Evolutionary conservation across 2,888 invertebrate species (phyloP).

Genomic region (Polylopha cassiicola): DNA sequence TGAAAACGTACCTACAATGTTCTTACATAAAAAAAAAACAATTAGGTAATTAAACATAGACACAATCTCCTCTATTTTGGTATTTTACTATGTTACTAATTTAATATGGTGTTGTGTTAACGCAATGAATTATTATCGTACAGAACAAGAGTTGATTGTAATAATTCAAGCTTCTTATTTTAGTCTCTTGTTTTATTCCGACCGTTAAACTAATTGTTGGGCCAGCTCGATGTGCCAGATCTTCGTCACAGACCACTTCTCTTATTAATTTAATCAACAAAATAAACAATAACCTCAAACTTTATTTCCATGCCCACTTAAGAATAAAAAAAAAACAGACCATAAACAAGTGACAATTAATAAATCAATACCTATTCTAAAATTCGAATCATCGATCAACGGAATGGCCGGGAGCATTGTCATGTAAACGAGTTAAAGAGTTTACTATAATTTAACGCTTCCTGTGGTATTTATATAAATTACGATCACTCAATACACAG

Average conservation of each 20-base stretch:
- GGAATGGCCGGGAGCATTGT: background rate
- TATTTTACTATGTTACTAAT: background rate
- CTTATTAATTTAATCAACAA: slow-evolving; percentile 21
- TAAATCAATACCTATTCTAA: too few species aligned
- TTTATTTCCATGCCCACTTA: slow-evolving; percentile 3
- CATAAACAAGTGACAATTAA: too few species aligned
- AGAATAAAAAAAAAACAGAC: too few species aligned
- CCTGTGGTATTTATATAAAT: too few species aligned
- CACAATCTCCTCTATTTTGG: too few species aligned
- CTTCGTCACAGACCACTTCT: slow-evolving; percentile 10
- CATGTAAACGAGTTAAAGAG: slow-evolving; percentile 3
- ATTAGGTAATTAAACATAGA: too few species aligned
- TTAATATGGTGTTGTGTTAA: slow-evolving; percentile 19
- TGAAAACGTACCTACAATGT: too few species aligned
- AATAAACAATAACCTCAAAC: slow-evolving; percentile 2
- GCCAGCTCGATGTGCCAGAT: too few species aligned
- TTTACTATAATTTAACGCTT: background rate
- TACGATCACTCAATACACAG: too few species aligned
- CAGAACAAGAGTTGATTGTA: slow-evolving; percentile 49
- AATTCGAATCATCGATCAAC: slow-evolving; percentile 13
- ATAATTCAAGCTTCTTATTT: slow-evolving; percentile 63
- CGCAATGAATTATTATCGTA: slow-evolving; percentile 37
- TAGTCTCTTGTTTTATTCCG: slow-evolving; percentile 32
- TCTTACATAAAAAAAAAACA: too few species aligned
- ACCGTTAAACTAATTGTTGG: slow-evolving; percentile 21